A percentile compares a stretch with the other conserved stretches of the same genome.
phyloP scores from a whole-genome alignment of 2,888 invertebrate genomes.

The Cryptocephalus moraei region DNA sequence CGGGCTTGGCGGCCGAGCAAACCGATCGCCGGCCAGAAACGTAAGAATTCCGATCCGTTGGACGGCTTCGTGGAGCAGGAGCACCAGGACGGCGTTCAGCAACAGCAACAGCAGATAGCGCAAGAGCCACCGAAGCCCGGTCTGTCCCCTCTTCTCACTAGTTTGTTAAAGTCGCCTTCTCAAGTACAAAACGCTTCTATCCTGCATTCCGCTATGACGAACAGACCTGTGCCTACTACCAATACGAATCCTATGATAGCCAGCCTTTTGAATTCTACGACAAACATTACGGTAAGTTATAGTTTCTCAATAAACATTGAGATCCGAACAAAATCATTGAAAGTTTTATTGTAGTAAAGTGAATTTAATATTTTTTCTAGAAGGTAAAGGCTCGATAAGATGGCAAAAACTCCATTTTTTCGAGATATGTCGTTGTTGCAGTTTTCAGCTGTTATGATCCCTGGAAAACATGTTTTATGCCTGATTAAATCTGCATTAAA shows the following conservation, averaged over 20 bases:
- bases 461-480: too few species aligned
- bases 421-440: too few species aligned
- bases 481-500: too few species aligned
- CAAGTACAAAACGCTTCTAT: conserved; percentile 38
- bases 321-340: too few species aligned
- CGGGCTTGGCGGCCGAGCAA: conserved; percentile 47
- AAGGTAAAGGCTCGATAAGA: too few species aligned
- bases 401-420: too few species aligned
- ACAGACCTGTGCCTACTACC: conserved; percentile 30
- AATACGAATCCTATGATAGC: conserved; percentile 43
- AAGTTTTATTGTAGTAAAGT: too few species aligned
- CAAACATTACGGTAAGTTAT: conserved; percentile 15
- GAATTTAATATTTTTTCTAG: too few species aligned
- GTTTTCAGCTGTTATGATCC: too few species aligned
- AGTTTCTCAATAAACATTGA: neutral
- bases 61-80: conserved; percentile 29
- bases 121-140: conserved; percentile 37
- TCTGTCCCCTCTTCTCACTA: conserved; percentile 68
- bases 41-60: conserved; percentile 32
- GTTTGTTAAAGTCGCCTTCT: conserved; percentile 64
- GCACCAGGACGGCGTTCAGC: conserved; percentile 20
- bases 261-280: conserved; percentile 40
- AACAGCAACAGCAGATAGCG: conserved; percentile 11
- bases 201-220: conserved; percentile 35
- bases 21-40: conserved; percentile 28